Percentiles rank a stretch among this genome's conserved stretches.
Evolutionary conservation across 2,888 invertebrate genomes (phyloP).

Genomic region (Drosophila colorata): DNA sequence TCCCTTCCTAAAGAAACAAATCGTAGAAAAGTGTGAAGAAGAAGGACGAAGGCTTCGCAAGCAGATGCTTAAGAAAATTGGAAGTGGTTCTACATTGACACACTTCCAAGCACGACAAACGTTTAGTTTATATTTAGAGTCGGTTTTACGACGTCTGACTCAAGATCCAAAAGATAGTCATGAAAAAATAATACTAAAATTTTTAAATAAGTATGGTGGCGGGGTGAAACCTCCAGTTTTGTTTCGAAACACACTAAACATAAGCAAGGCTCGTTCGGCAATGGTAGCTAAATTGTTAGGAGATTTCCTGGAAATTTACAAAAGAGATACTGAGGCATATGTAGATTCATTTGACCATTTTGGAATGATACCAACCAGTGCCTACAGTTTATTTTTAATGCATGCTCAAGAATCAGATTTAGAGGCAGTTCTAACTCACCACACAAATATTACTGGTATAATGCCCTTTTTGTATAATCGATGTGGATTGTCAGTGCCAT

Average conservation of each 20-base stretch:
- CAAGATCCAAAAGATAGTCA: slow-evolving; percentile 83
- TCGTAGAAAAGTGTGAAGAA: slow-evolving; percentile 83
- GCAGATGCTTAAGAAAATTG: slow-evolving; percentile 86
- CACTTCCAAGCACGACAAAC: slow-evolving; percentile 90
- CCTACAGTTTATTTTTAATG: slow-evolving; percentile 88
- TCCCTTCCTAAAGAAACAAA: slow-evolving; percentile 81
- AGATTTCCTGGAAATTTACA: slow-evolving; percentile 93
- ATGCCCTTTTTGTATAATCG: slow-evolving; percentile 85
- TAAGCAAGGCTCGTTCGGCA: slow-evolving; percentile 92
- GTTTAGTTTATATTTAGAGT: slow-evolving; percentile 91
- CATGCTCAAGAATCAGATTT: slow-evolving; percentile 86
- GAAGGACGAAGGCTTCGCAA: slow-evolving; percentile 82
- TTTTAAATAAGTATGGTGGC: slow-evolving; percentile 90
- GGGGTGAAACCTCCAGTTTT: slow-evolving; percentile 89
- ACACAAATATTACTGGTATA: slow-evolving; percentile 84
- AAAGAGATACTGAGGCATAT: slow-evolving; percentile 92
- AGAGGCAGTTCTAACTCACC: slow-evolving; percentile 83
- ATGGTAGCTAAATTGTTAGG: slow-evolving; percentile 92
- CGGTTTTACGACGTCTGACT: slow-evolving; percentile 89
- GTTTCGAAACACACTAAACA: slow-evolving; percentile 86
- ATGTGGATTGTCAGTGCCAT: slow-evolving; percentile 81
- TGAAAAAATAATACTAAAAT: slow-evolving; percentile 89
- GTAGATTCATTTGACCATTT: slow-evolving; percentile 90
- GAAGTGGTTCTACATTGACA: slow-evolving; percentile 88
- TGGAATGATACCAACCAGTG: slow-evolving; percentile 86